These are phyloP conservation scores for Heterohyrax brucei DNA, from an alignment of 2,797 vertebrate species.

Conservation along the genomic window DNA sequence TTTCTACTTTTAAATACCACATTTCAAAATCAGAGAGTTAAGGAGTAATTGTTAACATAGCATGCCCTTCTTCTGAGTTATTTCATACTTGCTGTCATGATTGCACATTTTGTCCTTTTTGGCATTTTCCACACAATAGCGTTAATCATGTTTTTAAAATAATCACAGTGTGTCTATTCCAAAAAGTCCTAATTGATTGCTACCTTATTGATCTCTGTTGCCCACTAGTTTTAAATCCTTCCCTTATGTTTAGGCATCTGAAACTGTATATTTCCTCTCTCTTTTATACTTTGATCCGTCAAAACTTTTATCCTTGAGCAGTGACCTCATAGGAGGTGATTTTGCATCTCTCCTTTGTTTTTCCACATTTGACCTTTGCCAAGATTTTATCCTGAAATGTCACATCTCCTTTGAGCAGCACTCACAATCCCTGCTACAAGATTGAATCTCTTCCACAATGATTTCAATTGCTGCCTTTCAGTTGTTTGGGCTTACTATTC, in stretches of 20 bases:
- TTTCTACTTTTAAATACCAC: slow-evolving; percentile 26
- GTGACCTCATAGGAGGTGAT: not conserved
- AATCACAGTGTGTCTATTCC: slow-evolving; percentile 17
- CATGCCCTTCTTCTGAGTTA: not conserved
- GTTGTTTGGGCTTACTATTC: slow-evolving; percentile 75
- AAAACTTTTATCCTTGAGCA: slow-evolving; percentile 30
- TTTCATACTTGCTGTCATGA: not conserved
- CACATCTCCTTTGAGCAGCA: slow-evolving; percentile 3
- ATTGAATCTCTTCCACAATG: slow-evolving; percentile 65
- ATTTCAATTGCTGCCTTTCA: slow-evolving; percentile 70
- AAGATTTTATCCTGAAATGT: slow-evolving; percentile 36
- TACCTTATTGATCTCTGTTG: slow-evolving; percentile 58
- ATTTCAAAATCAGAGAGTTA: slow-evolving; percentile 18
- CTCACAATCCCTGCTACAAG: slow-evolving; percentile 48
- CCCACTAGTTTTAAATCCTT: slow-evolving; percentile 59
- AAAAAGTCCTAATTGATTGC: slow-evolving; percentile 52
- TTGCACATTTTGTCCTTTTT: slow-evolving; percentile 50
- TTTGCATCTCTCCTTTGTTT: not conserved
- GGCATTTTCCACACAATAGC: slow-evolving; percentile 8
- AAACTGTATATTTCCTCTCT: slow-evolving; percentile 30
- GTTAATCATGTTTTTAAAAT: slow-evolving; percentile 58
- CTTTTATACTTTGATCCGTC: not conserved
- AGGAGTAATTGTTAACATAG: not conserved
- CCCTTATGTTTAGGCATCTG: slow-evolving; percentile 10
- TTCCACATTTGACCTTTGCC: slow-evolving; percentile 31